Base-by-base conservation (phyloP, 2,888 invertebrate species). In the Lycocerus yunnanus region DNA sequence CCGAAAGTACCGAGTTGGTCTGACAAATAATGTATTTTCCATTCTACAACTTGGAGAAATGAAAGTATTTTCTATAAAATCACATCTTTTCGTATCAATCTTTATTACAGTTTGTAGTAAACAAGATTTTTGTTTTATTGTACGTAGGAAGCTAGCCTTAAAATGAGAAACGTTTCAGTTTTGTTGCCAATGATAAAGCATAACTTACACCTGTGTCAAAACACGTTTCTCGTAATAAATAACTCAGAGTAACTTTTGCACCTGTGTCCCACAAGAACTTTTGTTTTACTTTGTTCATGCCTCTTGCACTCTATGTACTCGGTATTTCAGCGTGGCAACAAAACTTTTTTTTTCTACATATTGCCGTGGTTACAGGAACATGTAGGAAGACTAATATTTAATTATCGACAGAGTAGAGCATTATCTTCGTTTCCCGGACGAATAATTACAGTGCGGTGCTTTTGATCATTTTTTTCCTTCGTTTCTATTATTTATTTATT, bases 401-500 rank as follows among this genome's bases (percentile, higher is more conserved):
- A 27, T 72, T 67, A 72, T 72, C 61, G 72, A 43, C 72, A 67
- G 61, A 15, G 61, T n/a, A 18, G 59, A 66, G 68, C 60, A 66
- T 72, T 72, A 72, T 72, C 72, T 67, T 60, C 61, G 18, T 68
- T 72, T 72, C 67, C 72, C 72, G 72, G 72, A 72, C 68, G 67
- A 61, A 15, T 15, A 58, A 60, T 14, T 63, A 58, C 61, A 67
- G 61, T 24, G 61, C 67, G 72, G 65, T 67, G 15, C 61, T 72
- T 15, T 58, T 71, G 66, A 66, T 72, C 60, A 72, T 67, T 71
- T 27, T 3, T n/a, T 68, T 68, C 71, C 66, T 71, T 43, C n/a
- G n/a, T n/a, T 43, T 43, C n/a, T 43, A 13, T 43, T 43, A 43
- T 43, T 43, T 43, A 43, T 43, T n/a, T 43, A 43, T n/a, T 43